Conservation (phyloP, 2,888 invertebrate genomes). For the Dolichomitus sp. region DNA sequence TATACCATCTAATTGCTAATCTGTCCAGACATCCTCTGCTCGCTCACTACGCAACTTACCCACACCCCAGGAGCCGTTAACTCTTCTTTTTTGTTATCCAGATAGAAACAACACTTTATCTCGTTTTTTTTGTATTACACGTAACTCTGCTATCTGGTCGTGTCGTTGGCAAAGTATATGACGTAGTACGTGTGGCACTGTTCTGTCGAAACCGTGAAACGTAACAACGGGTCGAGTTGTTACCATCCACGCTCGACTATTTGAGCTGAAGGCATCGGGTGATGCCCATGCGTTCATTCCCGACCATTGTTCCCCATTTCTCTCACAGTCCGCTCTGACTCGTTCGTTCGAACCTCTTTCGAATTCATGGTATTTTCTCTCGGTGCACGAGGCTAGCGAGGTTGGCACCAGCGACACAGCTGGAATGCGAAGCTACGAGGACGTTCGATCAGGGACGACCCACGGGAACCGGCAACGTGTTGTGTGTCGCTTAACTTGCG, state of each 20-base stretch:
- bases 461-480: conserved; percentile 27
- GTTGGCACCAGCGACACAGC: conserved; percentile 1
- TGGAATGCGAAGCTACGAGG: conserved; percentile 45
- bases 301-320: conserved; percentile 62
- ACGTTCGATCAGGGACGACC: conserved; percentile 48
- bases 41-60: background rate
- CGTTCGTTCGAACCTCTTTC: conserved; percentile 60
- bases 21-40: conserved; percentile 31
- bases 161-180: conserved; percentile 27
- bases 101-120: conserved; percentile 21
- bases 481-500: conserved; percentile 39
- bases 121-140: background rate
- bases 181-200: conserved; percentile 16
- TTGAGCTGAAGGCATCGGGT: conserved; percentile 39
- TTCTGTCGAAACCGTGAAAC: conserved; percentile 52
- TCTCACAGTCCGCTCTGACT: conserved; percentile 10
- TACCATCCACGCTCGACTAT: conserved; percentile 48
- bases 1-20: conserved; percentile 53
- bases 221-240: conserved; percentile 51
- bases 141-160: conserved; percentile 17
- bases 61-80: conserved; percentile 7
- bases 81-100: background rate
- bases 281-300: conserved; percentile 57
- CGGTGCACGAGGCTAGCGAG: conserved; percentile 18
- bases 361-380: conserved; percentile 66